Conservation (phyloP, 2,113 vertebrate genomes). For the Tiliqua scincoides region DNA sequence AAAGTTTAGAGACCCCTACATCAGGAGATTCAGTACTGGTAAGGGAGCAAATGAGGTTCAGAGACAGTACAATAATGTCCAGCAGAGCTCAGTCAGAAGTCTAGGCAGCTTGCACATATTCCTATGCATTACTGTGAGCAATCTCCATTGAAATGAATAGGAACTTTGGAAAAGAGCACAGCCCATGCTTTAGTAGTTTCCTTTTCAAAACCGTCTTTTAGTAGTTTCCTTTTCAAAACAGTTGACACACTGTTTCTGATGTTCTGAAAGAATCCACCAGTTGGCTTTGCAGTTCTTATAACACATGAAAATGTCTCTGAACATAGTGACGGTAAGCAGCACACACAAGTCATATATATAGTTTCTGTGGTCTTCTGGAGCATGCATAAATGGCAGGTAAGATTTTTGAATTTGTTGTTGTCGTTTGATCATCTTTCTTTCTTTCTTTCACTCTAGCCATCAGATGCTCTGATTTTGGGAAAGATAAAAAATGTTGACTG, state of each 20-base stretch:
- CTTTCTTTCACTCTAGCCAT: conserved; percentile 80
- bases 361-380: neutral
- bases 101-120: no score
- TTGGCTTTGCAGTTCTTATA: neutral
- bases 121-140: no score
- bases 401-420: neutral
- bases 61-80: no score
- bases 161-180: neutral
- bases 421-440: conserved; percentile 28
- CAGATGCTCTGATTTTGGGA: conserved; percentile 92
- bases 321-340: neutral
- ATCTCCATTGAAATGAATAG: no score
- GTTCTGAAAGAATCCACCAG: neutral
- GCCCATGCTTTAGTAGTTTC: neutral
- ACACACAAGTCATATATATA: neutral
- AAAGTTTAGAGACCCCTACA: no score
- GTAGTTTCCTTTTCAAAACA: neutral
- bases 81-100: no score
- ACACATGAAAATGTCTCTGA: neutral
- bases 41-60: no score
- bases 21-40: no score
- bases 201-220: neutral
- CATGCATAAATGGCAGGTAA: neutral
- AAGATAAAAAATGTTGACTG: conserved; percentile 97
- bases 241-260: neutral